Conservation (phyloP, 2,797 vertebrate species). For the Periophthalmus magnuspinnatus region DNA sequence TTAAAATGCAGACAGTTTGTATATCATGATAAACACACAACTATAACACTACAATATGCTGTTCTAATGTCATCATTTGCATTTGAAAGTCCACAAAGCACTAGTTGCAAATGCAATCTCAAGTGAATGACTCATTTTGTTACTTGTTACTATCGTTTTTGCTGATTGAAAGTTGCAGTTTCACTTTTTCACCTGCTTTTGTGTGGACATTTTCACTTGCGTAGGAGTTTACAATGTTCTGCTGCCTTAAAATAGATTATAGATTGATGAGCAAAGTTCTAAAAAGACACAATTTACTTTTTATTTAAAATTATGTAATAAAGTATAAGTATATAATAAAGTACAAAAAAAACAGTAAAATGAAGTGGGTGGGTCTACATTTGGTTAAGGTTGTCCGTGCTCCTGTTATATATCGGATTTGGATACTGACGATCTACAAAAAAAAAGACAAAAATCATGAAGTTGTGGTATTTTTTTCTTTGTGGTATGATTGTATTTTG, state of each 20-base stretch:
- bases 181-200: no score
- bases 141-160: background rate
- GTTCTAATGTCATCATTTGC: background rate
- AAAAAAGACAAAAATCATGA: slow-evolving; percentile 14
- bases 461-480: background rate
- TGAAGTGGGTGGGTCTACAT: slow-evolving; percentile 26
- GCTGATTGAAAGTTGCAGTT: background rate
- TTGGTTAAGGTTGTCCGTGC: slow-evolving; percentile 31
- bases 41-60: background rate
- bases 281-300: background rate
- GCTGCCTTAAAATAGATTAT: no score
- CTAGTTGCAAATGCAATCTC: background rate
- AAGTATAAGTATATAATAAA: no score
- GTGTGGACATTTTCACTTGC: no score
- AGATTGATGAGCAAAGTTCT: background rate
- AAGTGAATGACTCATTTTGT: background rate
- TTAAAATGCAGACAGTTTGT: background rate
- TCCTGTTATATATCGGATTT: slow-evolving; percentile 73
- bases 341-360: background rate
- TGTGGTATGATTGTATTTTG: background rate
- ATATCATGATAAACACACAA: background rate
- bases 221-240: no score
- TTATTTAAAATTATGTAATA: background rate
- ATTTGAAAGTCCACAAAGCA: background rate
- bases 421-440: slow-evolving; percentile 50